These are phyloP conservation scores for Amblyraja radiata DNA, from an alignment of 2,797 vertebrate species.

Conservation along the genomic window DNA sequence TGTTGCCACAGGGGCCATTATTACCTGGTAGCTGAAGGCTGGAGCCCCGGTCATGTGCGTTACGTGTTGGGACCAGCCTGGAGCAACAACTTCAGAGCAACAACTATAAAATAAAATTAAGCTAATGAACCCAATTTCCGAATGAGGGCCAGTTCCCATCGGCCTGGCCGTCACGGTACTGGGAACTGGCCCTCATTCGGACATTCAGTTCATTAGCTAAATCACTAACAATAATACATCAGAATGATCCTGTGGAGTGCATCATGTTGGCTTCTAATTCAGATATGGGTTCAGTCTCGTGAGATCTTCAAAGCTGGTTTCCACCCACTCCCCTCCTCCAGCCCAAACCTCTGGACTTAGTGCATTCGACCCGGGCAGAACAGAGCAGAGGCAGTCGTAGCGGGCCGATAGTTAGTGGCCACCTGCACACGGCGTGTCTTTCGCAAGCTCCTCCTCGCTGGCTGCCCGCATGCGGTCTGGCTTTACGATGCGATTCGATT, in stretches of 20 bases:
- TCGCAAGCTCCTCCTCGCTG: neutral
- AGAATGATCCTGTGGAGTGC: slow-evolving; percentile 1
- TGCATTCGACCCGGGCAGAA: neutral
- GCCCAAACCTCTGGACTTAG: neutral
- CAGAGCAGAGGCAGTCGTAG: neutral
- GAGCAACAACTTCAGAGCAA: too few relatives aligned
- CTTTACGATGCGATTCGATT: neutral
- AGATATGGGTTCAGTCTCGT: neutral
- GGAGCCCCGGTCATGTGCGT: neutral
- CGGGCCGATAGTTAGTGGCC: neutral
- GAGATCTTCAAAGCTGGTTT: neutral
- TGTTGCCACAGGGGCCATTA: too few relatives aligned
- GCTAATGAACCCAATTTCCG: too few relatives aligned
- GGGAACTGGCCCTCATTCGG: neutral
- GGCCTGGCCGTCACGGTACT: neutral
- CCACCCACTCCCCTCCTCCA: neutral
- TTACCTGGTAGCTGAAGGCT: neutral
- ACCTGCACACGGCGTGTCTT: neutral
- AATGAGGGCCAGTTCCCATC: too few relatives aligned
- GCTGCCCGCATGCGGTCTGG: neutral
- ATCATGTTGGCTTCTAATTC: slow-evolving; percentile 9
- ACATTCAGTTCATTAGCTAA: neutral
- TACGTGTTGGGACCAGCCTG: too few relatives aligned
- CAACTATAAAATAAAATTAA: too few relatives aligned
- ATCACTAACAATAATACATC: neutral